A percentile compares a stretch with the other conserved stretches of the same genome.
phyloP scores from a whole-genome alignment of 2,113 vertebrate genomes.

The Trichechus manatus region DNA sequence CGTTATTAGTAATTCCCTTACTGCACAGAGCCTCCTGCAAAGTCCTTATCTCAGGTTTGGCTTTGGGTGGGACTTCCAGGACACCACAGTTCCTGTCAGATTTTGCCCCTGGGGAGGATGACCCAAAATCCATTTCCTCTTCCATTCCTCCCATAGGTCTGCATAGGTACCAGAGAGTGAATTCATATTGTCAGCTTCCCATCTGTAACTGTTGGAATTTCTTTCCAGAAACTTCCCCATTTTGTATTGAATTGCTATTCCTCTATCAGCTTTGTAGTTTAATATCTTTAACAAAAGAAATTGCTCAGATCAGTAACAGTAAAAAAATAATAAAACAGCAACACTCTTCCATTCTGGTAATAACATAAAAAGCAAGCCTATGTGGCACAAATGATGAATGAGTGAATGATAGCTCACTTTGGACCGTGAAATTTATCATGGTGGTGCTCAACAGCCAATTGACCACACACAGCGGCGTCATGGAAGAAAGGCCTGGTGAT shows the following conservation, averaged over 20 bases:
- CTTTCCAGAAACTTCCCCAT: neutral
- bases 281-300: neutral
- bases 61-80: neutral
- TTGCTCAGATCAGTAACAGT: neutral
- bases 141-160: neutral
- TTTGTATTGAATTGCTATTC: neutral
- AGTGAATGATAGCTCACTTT: neutral
- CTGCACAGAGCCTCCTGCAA: neutral
- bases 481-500: neutral
- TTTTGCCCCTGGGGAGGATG: neutral
- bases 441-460: neutral
- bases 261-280: neutral
- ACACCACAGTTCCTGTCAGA: neutral
- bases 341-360: neutral
- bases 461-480: neutral
- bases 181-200: neutral
- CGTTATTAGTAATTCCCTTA: constrained; percentile 59
- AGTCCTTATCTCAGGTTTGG: neutral
- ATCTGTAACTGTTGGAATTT: neutral
- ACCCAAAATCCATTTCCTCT: neutral
- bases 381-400: neutral
- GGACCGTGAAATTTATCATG: neutral
- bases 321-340: neutral
- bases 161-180: neutral
- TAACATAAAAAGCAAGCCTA: neutral